These are phyloP conservation scores for Thysanoteuthis rhombus DNA, from an alignment of 2,888 invertebrate genomes.

Conservation along the genomic window DNA sequence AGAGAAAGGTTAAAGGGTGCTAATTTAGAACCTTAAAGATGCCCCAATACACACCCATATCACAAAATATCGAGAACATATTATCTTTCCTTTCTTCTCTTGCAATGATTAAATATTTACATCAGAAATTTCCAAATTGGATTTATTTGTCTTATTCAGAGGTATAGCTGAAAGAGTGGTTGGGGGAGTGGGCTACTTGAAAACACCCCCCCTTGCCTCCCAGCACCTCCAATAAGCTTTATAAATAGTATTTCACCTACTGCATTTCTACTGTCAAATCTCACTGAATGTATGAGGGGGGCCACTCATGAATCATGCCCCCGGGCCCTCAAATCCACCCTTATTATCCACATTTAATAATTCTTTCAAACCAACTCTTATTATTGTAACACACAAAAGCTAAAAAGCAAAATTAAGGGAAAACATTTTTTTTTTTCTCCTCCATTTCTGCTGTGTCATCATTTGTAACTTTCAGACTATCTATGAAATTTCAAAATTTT, in stretches of 20 bases:
- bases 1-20: neutral
- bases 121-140: neutral
- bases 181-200: no score
- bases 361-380: neutral
- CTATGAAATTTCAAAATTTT: neutral
- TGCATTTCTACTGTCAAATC: no score
- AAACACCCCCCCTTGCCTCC: no score
- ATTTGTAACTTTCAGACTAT: neutral
- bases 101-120: neutral
- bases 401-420: neutral
- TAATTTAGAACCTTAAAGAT: neutral
- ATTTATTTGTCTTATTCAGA: neutral
- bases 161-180: no score
- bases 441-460: neutral
- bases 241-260: no score
- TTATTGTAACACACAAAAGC: neutral
- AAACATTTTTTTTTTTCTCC: no score
- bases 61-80: neutral
- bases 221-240: no score
- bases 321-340: no score
- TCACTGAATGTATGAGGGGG: no score
- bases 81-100: neutral
- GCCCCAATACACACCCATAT: neutral
- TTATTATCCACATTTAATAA: neutral
- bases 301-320: no score